Conservation (phyloP, 2,113 vertebrate genomes). For the Anoplopoma fimbria region DNA sequence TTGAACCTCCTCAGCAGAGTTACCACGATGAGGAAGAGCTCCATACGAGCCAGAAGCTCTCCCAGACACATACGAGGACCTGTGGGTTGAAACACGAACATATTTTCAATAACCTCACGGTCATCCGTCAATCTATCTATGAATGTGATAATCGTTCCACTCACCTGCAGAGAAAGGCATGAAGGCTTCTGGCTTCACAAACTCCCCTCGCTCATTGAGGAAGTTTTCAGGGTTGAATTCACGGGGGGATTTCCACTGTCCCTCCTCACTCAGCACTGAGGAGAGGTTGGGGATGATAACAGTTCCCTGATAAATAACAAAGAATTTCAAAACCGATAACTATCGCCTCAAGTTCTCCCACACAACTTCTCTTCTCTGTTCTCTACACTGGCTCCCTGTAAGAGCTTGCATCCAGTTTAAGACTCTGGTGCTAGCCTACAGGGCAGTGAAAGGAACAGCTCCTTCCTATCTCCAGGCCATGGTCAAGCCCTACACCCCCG, state of each 20-base stretch:
- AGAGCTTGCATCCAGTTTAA: no score
- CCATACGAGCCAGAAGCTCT: conserved; percentile 71
- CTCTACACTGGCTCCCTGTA: no score
- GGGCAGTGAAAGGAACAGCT: no score
- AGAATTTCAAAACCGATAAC: background rate
- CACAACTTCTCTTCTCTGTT: no score
- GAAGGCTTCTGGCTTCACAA: conserved; percentile 74
- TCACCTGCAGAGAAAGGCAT: conserved; percentile 62
- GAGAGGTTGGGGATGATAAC: conserved; percentile 69
- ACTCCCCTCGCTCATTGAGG: conserved; percentile 72
- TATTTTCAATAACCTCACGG: background rate
- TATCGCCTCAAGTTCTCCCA: no score
- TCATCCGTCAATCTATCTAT: background rate
- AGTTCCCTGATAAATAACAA: conserved; percentile 60
- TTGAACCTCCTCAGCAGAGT: conserved; percentile 59
- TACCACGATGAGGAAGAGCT: conserved; percentile 65
- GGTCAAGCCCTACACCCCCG: no score
- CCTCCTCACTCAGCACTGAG: conserved; percentile 65
- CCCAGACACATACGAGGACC: conserved; percentile 71
- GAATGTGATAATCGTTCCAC: background rate
- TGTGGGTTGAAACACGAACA: background rate
- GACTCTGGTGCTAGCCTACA: no score
- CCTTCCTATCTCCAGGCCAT: no score
- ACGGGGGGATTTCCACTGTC: conserved; percentile 73
- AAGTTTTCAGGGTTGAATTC: conserved; percentile 78